A percentile compares a stretch with the other conserved stretches of the same genome.
Evolutionary conservation across 2,888 invertebrate species (phyloP).

Genomic region (Rhimphoctona megacephalus): DNA sequence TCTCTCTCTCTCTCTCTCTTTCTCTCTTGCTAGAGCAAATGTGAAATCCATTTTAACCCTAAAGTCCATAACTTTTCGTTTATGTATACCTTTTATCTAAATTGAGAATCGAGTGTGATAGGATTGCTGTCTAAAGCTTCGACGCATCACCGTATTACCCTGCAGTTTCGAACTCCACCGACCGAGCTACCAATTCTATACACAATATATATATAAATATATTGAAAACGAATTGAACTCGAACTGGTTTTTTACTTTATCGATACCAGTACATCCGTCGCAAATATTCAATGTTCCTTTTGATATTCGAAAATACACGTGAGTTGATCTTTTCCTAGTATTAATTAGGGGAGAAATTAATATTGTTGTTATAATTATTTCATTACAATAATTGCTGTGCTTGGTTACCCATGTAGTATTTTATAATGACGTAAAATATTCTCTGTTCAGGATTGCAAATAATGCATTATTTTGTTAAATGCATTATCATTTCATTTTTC

Average conservation of each 20-base stretch:
- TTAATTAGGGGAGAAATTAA: background rate
- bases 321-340: constrained; percentile 8
- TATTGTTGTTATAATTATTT: background rate
- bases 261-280: constrained; percentile 35
- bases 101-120: constrained; percentile 54
- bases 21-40: constrained; percentile 11
- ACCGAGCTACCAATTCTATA: constrained; percentile 27
- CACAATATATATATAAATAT: background rate
- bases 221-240: constrained; percentile 13
- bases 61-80: constrained; percentile 52
- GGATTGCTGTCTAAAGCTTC: constrained; percentile 50
- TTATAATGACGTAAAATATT: background rate
- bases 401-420: background rate
- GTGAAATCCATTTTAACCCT: constrained; percentile 48
- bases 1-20: background rate
- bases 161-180: constrained; percentile 35
- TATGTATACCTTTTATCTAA: constrained; percentile 52
- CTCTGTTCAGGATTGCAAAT: no score
- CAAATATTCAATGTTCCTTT: constrained; percentile 12
- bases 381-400: background rate
- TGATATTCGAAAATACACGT: constrained; percentile 10
- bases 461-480: no score
- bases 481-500: no score
- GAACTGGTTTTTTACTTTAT: constrained; percentile 26
- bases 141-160: constrained; percentile 53